Evolutionary conservation across 2,797 vertebrate species (phyloP).

Genomic region (Sciurus vulgaris): DNA sequence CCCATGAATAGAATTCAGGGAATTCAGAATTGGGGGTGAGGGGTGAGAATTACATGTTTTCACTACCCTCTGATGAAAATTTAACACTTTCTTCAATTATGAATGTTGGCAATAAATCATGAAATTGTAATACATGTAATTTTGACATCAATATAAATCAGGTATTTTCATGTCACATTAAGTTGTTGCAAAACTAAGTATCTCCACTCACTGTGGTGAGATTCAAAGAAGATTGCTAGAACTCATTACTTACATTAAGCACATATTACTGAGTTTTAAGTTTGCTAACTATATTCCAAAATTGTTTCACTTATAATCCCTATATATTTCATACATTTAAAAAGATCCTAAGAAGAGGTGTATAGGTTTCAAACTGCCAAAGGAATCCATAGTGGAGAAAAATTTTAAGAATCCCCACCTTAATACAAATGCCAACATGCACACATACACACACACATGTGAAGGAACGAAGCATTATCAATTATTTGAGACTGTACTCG

Average conservation of each 20-base stretch:
- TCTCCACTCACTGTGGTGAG: constrained; percentile 13
- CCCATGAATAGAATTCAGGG: neutral
- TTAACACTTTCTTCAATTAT: constrained; percentile 6
- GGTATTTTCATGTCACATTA: constrained; percentile 40
- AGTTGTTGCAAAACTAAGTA: constrained; percentile 34
- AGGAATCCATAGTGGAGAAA: neutral
- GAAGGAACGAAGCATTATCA: neutral
- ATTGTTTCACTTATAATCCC: constrained; percentile 40
- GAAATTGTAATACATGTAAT: neutral
- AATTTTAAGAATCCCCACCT: neutral
- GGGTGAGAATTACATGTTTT: neutral
- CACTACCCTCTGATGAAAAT: constrained; percentile 26
- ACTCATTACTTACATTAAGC: neutral
- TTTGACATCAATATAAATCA: constrained; percentile 60
- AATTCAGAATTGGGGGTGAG: neutral
- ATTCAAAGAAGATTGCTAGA: constrained; percentile 41
- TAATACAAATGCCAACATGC: neutral
- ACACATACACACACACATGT: no score
- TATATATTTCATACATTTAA: constrained; percentile 7
- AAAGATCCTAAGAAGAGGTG: constrained; percentile 27
- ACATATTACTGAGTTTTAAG: constrained; percentile 43
- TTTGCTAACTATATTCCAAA: constrained; percentile 56
- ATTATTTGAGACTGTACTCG: neutral
- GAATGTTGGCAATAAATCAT: neutral
- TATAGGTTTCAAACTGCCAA: neutral